Evolutionary conservation across 2,888 invertebrate genomes (phyloP).

Genomic region (Cylloceria caligata): DNA sequence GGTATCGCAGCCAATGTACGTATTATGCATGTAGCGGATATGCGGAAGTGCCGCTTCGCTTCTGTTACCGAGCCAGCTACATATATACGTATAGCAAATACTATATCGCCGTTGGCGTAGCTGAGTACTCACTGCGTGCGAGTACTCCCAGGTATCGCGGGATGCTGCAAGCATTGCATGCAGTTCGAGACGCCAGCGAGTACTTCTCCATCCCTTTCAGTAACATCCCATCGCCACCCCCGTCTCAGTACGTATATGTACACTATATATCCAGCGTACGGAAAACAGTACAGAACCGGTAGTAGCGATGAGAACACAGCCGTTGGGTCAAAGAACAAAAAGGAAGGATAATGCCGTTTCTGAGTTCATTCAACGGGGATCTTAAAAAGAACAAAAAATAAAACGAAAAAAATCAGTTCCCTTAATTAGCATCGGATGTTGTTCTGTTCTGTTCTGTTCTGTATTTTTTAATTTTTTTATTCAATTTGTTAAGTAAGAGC

Average conservation of each 20-base stretch:
- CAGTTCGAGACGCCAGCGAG: conserved; percentile 32
- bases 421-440: conserved; percentile 58
- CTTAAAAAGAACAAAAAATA: conserved; percentile 19
- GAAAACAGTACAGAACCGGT: conserved; percentile 25
- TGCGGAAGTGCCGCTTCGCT: conserved; percentile 39
- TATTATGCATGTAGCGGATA: conserved; percentile 46
- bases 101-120: conserved; percentile 20
- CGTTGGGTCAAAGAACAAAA: conserved; percentile 36
- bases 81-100: conserved; percentile 5
- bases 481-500: conserved; percentile 41
- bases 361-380: not conserved
- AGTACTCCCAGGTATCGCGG: not conserved
- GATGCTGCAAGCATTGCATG: conserved; percentile 34
- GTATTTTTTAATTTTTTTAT: conserved; percentile 9
- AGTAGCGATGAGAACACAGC: conserved; percentile 41
- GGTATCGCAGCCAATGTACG: not conserved
- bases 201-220: conserved; percentile 10
- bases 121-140: conserved; percentile 34
- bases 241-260: conserved; percentile 3
- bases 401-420: conserved; percentile 28
- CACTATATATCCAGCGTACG: not conserved
- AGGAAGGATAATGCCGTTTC: conserved; percentile 36
- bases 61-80: conserved; percentile 10
- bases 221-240: conserved; percentile 6
- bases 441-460: no score